Conservation (phyloP, 2,113 vertebrate species). For the Malaclemys terrapin region DNA sequence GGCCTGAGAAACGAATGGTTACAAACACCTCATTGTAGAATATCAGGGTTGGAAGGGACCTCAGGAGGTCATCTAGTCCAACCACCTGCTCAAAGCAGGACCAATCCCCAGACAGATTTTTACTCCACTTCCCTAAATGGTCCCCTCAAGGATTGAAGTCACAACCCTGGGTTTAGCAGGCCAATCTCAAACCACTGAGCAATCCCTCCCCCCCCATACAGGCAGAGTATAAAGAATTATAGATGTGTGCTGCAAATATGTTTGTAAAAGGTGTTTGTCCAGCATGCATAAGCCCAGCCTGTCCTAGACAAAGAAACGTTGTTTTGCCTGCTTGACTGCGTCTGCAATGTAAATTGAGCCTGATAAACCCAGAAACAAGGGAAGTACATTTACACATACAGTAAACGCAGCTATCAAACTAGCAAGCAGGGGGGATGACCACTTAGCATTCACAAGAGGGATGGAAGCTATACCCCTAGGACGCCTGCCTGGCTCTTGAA, state of each 20-base stretch:
- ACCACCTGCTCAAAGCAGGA: too few species aligned
- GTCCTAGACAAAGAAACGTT: background rate
- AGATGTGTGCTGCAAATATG: background rate
- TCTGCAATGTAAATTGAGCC: background rate
- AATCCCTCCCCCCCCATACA: too few species aligned
- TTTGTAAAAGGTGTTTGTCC: background rate
- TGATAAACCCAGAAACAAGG: background rate
- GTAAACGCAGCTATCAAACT: too few species aligned
- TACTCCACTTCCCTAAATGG: too few species aligned
- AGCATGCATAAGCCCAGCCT: background rate
- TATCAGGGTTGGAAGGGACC: too few species aligned
- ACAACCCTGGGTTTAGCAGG: too few species aligned
- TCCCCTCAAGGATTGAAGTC: too few species aligned
- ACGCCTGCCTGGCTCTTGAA: background rate
- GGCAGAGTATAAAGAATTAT: background rate
- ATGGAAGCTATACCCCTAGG: background rate
- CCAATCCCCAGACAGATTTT: too few species aligned
- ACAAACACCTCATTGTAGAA: background rate
- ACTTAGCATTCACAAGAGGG: background rate
- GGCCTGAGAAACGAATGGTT: background rate
- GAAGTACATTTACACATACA: too few species aligned
- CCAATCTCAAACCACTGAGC: too few species aligned
- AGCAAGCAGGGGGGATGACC: background rate
- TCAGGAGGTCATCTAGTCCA: too few species aligned
- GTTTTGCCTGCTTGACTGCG: background rate